A percentile compares a stretch with the other conserved stretches of the same genome.
Conservation (phyloP, 2,113 vertebrate genomes). For the Colistium nudipinnis region DNA sequence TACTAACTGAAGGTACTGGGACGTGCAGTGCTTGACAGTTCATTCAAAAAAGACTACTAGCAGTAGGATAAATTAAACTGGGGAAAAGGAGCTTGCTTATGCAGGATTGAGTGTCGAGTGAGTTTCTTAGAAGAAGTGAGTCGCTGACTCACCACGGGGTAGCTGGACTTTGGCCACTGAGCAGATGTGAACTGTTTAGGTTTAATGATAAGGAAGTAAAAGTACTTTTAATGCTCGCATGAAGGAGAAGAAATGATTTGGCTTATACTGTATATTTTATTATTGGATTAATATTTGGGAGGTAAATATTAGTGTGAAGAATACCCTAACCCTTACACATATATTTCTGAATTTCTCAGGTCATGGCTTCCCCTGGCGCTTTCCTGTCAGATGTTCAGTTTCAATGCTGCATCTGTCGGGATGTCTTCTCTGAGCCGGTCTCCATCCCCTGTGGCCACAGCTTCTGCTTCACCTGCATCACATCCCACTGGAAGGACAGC, state of each 20-base stretch:
- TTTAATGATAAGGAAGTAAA: constrained; percentile 23
- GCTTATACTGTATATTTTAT: neutral
- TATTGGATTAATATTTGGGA: too few relatives aligned
- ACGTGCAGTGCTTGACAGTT: neutral
- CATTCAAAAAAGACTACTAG: neutral
- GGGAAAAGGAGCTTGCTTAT: neutral
- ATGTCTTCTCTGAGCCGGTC: constrained; percentile 72
- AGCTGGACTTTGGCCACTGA: constrained; percentile 54
- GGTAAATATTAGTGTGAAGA: too few relatives aligned
- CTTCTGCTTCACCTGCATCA: constrained; percentile 77
- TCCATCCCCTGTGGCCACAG: constrained; percentile 79
- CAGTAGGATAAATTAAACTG: neutral
- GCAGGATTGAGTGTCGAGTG: constrained; percentile 7
- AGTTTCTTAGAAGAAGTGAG: neutral
- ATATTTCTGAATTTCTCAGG: constrained; percentile 9
- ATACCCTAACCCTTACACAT: neutral
- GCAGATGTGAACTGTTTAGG: constrained; percentile 27
- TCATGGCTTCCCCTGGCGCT: constrained; percentile 54
- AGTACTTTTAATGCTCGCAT: accelerated
- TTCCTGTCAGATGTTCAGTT: constrained; percentile 70
- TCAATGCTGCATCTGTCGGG: constrained; percentile 71
- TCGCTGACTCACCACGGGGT: neutral
- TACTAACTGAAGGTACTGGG: neutral
- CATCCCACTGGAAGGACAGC: constrained; percentile 53
- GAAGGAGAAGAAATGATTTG: neutral